phyloP scores from a whole-genome alignment of 2,888 invertebrate genomes.

The Dicranocentrus wangi region DNA sequence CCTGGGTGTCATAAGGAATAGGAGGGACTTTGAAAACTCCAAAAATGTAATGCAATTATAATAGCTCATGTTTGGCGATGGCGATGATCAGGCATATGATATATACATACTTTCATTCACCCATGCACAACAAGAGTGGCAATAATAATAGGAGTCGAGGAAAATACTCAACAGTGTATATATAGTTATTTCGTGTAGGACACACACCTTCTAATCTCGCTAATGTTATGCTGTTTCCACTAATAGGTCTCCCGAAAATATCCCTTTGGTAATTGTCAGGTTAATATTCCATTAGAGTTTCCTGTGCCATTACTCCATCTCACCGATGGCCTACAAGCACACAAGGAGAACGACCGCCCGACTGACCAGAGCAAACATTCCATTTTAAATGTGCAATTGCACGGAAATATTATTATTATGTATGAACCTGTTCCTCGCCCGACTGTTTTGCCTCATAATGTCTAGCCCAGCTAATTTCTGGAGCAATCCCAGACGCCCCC shows the following conservation, averaged over 20 bases:
- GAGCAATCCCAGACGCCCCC: no score
- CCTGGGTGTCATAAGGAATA: slow-evolving; percentile 5
- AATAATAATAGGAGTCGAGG: not conserved
- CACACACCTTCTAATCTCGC: slow-evolving; percentile 6
- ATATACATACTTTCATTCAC: not conserved
- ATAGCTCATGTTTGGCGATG: not conserved
- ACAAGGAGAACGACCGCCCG: no score
- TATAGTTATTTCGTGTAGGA: not conserved
- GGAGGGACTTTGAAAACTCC: not conserved
- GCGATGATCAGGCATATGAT: not conserved
- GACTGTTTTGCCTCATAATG: no score
- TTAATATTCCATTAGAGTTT: not conserved
- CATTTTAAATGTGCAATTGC: no score
- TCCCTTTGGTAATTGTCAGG: no score
- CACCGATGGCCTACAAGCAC: no score
- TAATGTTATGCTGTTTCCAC: not conserved
- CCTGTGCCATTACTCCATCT: not conserved
- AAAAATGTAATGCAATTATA: slow-evolving; percentile 17
- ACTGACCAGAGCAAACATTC: no score
- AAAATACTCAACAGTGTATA: no score
- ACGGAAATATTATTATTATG: no score
- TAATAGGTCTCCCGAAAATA: not conserved
- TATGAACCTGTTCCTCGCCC: no score
- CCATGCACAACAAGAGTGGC: no score
- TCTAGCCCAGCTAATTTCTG: no score